Base-by-base conservation (phyloP, 1,140 invertebrate species). In the Bombus fervidus region DNA sequence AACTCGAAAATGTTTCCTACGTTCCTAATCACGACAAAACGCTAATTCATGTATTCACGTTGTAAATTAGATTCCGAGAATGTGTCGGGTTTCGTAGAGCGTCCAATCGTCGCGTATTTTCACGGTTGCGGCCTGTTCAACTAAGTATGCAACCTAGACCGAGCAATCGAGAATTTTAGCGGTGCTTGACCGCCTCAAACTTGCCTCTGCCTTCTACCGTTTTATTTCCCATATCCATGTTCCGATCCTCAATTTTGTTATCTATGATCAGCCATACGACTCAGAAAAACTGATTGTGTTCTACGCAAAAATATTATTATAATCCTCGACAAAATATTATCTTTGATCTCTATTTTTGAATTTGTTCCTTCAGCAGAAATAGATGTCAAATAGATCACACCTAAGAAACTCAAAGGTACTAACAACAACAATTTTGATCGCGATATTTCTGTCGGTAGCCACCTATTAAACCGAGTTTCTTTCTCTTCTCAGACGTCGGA, bases 161-260 rank as follows among this genome's bases (percentile, higher is more conserved):
- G 1, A 22, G 41, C 41, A 77, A 83, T 86, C 62, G 34, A 43
- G 34, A 77, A 57, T 25, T 82, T 71, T 62, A 22, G 1, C 39
- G 9, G 6, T 10, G 31, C 57, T 62, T 77, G 15, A 15, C 2
- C 9, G 53, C n/a, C 59, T 73, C 37, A 25, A 59, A 85, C 5
- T 74, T 10, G 43, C 31, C 28, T 41, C 12, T 3, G 39, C 31
- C 5, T 25, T 57, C 1, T 12, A 22, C n/a, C 57, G 73, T 62
- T 81, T 87, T 59, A 78, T 74, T 34, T 78, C 68, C 28, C 47
- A 53, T 53, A 53, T 53, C 5, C 18, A 22, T 68, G 37, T 81
- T 41, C 47, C n/a, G 22, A 77, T 47, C 9, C 9, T n/a, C 10
- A 62, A n/a, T 15, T n/a, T 64, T 4, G 9, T 1, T 28, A 10